phyloP scores from a whole-genome alignment of 2,888 invertebrate species.

The Chrysolina americana region DNA sequence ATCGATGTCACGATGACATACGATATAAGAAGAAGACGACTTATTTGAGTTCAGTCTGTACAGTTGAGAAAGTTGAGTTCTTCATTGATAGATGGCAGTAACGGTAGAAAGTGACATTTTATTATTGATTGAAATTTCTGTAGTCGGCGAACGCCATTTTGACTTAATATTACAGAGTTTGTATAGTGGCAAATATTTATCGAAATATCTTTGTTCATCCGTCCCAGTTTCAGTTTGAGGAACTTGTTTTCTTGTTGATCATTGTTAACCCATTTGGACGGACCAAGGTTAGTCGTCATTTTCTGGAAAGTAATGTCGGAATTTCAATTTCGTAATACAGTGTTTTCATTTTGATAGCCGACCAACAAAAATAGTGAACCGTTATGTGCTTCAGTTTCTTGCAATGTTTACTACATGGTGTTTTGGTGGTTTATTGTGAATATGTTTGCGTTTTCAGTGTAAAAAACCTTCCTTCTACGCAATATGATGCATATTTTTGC shows the following conservation, averaged over 20 bases:
- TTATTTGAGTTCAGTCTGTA: too few relatives aligned
- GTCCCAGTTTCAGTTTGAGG: constrained; percentile 65
- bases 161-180: constrained; percentile 67
- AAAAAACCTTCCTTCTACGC: constrained; percentile 22
- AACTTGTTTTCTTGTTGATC: constrained; percentile 69
- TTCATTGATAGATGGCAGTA: constrained; percentile 58
- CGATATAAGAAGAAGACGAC: too few relatives aligned
- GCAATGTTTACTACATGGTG: constrained; percentile 31
- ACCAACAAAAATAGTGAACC: constrained; percentile 58
- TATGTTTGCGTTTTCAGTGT: constrained; percentile 27
- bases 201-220: constrained; percentile 69
- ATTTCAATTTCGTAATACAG: constrained; percentile 63
- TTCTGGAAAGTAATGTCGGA: constrained; percentile 49
- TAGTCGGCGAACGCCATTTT: constrained; percentile 71
- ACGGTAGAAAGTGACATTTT: constrained; percentile 64
- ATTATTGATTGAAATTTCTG: constrained; percentile 67
- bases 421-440: constrained; percentile 32
- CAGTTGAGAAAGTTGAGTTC: constrained; percentile 46
- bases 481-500: constrained; percentile 24
- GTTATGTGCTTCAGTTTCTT: constrained; percentile 57
- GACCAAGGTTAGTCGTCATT: constrained; percentile 79
- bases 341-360: constrained; percentile 63
- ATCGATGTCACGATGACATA: too few relatives aligned
- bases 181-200: constrained; percentile 64
- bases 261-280: constrained; percentile 80